Conservation (phyloP, 2,113 vertebrate species). For the Mandrillus leucophaeus region DNA sequence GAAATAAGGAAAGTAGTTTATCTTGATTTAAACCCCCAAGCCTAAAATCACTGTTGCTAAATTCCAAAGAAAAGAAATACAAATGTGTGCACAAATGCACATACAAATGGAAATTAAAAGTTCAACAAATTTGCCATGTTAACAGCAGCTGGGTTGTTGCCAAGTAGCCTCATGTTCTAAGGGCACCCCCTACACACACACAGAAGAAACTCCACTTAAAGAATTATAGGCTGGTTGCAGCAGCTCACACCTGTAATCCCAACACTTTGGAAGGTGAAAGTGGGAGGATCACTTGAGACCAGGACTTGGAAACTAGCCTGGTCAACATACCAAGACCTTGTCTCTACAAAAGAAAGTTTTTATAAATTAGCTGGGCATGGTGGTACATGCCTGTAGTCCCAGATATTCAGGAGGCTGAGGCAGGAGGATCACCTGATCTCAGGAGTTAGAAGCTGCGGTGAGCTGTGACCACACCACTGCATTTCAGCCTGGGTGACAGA, state of each 20-base stretch:
- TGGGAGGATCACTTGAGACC: background rate
- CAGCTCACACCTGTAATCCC: background rate
- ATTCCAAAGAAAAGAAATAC: slow-evolving; percentile 52
- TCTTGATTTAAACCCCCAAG: slow-evolving; percentile 57
- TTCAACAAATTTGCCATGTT: slow-evolving; percentile 36
- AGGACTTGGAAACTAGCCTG: background rate
- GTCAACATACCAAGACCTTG: background rate
- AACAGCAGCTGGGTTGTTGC: slow-evolving; percentile 30
- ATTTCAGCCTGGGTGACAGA: background rate
- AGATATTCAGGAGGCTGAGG: background rate
- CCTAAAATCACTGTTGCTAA: slow-evolving; percentile 53
- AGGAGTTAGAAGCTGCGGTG: background rate
- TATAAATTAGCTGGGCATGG: background rate
- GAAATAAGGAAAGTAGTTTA: slow-evolving; percentile 62
- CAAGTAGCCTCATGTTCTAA: slow-evolving; percentile 49
- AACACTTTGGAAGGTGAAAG: background rate
- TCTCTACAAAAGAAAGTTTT: background rate
- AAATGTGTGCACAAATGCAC: slow-evolving; percentile 30
- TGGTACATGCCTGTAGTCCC: background rate
- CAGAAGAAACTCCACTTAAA: slow-evolving; percentile 41
- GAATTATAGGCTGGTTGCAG: background rate
- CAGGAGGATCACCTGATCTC: background rate
- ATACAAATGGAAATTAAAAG: slow-evolving; percentile 43
- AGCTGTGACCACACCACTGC: background rate
- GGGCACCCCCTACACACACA: background rate